Conservation (phyloP, 2,888 invertebrate genomes). For the Spicauda simplicius region DNA sequence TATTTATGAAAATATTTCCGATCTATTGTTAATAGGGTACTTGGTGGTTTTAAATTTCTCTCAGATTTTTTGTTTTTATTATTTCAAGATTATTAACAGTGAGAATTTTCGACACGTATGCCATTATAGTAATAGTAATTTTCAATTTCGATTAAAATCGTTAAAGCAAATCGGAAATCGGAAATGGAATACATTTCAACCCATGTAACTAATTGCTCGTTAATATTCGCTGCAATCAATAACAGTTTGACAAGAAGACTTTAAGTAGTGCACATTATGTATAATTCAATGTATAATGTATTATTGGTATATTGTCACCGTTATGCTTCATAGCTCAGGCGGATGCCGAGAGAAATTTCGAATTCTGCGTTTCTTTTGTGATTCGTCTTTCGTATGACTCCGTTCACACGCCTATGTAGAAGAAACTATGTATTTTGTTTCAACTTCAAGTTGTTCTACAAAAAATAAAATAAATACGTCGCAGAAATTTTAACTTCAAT, state of each 20-base stretch:
- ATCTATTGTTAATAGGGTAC: no score
- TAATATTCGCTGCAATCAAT: neutral
- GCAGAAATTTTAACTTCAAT: neutral
- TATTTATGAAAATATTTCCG: no score
- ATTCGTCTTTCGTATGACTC: neutral
- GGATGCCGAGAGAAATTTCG: slow-evolving; percentile 64
- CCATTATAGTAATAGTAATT: neutral
- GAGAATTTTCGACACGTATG: no score
- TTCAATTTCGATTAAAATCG: neutral
- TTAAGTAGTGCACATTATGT: slow-evolving; percentile 6
- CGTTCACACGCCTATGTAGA: neutral
- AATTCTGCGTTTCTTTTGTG: slow-evolving; percentile 18
- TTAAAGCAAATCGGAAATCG: neutral
- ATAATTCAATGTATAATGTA: slow-evolving; percentile 30
- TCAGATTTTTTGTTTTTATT: no score
- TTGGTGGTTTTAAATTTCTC: no score
- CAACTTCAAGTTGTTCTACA: neutral
- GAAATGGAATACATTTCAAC: neutral
- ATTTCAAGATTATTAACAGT: no score
- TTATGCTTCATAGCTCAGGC: slow-evolving; percentile 46
- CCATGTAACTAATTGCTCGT: neutral
- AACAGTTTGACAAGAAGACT: slow-evolving; percentile 14
- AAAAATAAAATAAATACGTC: no score
- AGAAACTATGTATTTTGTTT: neutral
- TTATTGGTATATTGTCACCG: slow-evolving; percentile 39